phyloP scores from a whole-genome alignment of 1,140 invertebrate genomes.

The Ceratosolen solmsi region DNA sequence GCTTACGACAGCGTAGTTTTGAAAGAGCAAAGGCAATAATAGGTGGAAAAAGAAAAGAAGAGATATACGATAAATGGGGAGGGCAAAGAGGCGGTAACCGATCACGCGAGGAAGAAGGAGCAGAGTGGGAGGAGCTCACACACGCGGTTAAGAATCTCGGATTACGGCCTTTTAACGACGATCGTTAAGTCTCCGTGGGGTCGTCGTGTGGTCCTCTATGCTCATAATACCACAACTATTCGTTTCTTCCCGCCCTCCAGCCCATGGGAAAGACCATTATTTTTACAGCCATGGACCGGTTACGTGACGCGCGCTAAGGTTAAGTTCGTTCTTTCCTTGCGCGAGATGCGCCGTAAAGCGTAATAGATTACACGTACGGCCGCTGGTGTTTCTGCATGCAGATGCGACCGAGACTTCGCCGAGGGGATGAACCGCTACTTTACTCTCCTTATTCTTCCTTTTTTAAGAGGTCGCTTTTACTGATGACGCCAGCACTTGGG shows the following conservation, averaged over 20 bases:
- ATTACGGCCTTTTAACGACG: conserved; percentile 57
- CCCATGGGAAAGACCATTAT: conserved; percentile 18
- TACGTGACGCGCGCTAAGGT: not conserved
- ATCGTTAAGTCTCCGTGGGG: conserved; percentile 49
- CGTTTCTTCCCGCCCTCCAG: not conserved
- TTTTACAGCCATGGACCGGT: conserved; percentile 33
- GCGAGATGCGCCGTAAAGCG: conserved; percentile 14
- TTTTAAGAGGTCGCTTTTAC: no score
- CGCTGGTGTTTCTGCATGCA: not conserved
- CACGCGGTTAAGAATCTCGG: conserved; percentile 32
- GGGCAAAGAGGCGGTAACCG: conserved; percentile 1
- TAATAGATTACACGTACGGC: conserved; percentile 16
- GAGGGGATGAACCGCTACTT: not conserved
- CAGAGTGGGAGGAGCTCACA: not conserved
- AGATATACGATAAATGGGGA: not conserved
- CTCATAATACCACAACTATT: not conserved
- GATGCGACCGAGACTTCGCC: not conserved
- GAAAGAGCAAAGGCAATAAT: no score
- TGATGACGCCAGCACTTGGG: no score
- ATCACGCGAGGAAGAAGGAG: not conserved
- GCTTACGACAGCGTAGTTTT: no score
- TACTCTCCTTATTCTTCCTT: no score
- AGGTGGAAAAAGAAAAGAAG: no score
- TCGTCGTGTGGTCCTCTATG: not conserved
- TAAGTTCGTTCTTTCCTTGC: not conserved